Percentiles rank a stretch among this genome's conserved stretches.
Conservation (phyloP, 2,888 invertebrate species). For the Onchidella celtica region DNA sequence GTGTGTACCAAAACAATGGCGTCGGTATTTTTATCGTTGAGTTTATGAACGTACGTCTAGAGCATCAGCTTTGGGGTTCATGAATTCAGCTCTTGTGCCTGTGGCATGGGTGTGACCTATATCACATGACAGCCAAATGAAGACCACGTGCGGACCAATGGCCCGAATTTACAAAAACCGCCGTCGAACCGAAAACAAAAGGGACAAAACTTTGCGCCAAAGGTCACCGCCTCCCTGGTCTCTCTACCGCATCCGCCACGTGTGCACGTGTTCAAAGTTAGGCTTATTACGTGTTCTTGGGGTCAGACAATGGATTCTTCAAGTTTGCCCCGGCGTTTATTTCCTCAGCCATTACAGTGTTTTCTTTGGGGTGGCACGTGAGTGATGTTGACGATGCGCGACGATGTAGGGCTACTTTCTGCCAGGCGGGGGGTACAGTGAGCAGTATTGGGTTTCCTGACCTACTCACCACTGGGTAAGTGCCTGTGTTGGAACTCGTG, state of each 20-base stretch:
- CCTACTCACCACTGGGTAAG: neutral
- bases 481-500: no score
- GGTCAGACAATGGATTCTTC: neutral
- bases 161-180: no score
- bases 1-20: no score
- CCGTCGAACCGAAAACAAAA: neutral
- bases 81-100: no score
- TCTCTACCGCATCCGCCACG: neutral
- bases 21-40: no score
- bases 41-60: no score
- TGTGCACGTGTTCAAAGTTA: neutral
- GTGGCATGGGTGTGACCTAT: no score
- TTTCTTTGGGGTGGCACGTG: neutral
- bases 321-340: neutral
- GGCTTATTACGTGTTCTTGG: neutral
- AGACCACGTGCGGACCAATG: no score
- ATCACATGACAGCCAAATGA: no score
- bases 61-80: no score
- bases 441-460: slow-evolving; percentile 21
- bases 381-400: neutral
- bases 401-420: neutral
- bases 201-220: neutral
- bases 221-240: neutral
- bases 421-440: neutral
- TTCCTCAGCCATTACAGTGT: slow-evolving; percentile 14